phyloP scores from a whole-genome alignment of 2,888 invertebrate species.

The Opisthograptis luteolata region DNA sequence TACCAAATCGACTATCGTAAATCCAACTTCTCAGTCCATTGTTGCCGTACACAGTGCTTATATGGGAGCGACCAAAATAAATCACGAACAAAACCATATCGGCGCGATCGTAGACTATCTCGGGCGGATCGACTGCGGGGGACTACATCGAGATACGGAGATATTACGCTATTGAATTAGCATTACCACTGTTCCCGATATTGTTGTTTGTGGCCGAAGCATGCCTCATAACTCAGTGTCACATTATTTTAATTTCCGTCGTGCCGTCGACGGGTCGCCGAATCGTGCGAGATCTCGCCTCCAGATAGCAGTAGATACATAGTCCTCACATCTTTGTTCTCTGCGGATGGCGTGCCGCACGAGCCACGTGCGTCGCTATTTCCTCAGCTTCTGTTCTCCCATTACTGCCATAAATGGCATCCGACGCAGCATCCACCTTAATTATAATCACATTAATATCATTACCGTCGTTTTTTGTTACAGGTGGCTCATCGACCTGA shows the following conservation, averaged over 20 bases:
- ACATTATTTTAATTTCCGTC: slow-evolving; percentile 72
- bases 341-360: slow-evolving; percentile 51
- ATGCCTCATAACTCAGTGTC: slow-evolving; percentile 66
- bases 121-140: slow-evolving; percentile 64
- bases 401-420: slow-evolving; percentile 24
- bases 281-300: slow-evolving; percentile 71
- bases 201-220: slow-evolving; percentile 54
- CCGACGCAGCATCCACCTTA: slow-evolving; percentile 25
- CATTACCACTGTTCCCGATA: slow-evolving; percentile 77
- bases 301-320: slow-evolving; percentile 64
- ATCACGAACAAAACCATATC: slow-evolving; percentile 82
- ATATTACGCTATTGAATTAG: slow-evolving; percentile 82
- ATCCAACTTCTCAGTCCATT: slow-evolving; percentile 72
- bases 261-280: slow-evolving; percentile 52
- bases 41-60: slow-evolving; percentile 76
- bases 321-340: slow-evolving; percentile 62
- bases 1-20: slow-evolving; percentile 80
- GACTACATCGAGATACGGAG: slow-evolving; percentile 68
- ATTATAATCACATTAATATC: slow-evolving; percentile 53
- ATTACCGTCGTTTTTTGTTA: slow-evolving; percentile 57
- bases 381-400: slow-evolving; percentile 44
- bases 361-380: slow-evolving; percentile 51
- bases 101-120: slow-evolving; percentile 77
- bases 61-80: slow-evolving; percentile 81
- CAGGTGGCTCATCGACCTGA: slow-evolving; percentile 75